Percentiles rank a stretch among this genome's conserved stretches.
phyloP scores from a whole-genome alignment of 2,888 invertebrate species.

The Allolobophora icterica region DNA sequence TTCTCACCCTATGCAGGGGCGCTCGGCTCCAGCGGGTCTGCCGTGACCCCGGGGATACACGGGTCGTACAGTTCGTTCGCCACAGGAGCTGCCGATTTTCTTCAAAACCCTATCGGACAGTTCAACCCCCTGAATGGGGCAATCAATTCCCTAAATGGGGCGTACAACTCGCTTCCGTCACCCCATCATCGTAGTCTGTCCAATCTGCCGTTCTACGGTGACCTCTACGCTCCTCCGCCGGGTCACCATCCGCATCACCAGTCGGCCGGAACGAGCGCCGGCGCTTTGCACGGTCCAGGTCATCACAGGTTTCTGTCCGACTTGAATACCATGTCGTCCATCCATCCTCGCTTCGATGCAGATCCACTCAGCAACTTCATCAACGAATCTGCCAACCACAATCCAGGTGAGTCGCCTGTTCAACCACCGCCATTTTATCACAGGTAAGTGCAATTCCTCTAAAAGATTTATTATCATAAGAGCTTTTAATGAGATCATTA shows the following conservation, averaged over 20 bases:
- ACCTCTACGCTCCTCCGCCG: neutral
- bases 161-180: neutral
- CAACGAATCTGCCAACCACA: neutral
- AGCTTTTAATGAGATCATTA: neutral
- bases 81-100: neutral
- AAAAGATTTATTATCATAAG: neutral
- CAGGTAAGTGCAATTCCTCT: neutral
- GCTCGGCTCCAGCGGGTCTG: conserved; percentile 10
- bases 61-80: conserved; percentile 17
- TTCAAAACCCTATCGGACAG: neutral
- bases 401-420: neutral
- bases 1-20: neutral
- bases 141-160: neutral
- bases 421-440: neutral
- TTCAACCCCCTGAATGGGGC: conserved; percentile 23
- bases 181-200: conserved; percentile 2
- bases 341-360: conserved; percentile 3
- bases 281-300: neutral
- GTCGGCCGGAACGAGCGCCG: neutral
- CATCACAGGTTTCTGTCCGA: neutral
- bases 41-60: neutral
- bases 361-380: conserved; percentile 17
- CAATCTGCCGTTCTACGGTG: conserved; percentile 25
- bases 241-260: conserved; percentile 18
- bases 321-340: neutral